Conservation (phyloP, 1,140 invertebrate genomes). For the Drosophila saltans region DNA sequence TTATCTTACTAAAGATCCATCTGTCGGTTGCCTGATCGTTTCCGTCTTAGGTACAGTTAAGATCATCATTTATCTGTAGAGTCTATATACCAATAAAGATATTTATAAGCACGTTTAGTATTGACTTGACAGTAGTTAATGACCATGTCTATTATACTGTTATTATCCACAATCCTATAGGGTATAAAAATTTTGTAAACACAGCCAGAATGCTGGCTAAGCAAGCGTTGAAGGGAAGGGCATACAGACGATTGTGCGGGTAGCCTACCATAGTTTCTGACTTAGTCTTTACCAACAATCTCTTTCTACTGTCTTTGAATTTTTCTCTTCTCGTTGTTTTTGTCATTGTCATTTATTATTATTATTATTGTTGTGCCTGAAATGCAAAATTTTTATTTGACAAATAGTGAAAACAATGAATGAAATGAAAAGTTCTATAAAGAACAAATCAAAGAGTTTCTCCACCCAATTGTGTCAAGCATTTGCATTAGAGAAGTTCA, state of each 20-base stretch:
- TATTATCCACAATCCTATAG: background rate
- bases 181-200: slow-evolving; percentile 54
- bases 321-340: background rate
- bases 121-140: no score
- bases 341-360: slow-evolving; percentile 9
- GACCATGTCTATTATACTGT: no score
- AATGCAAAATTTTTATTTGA: slow-evolving; percentile 52
- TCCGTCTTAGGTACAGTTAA: no score
- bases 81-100: no score
- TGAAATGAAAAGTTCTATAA: slow-evolving; percentile 30
- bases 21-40: no score
- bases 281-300: background rate
- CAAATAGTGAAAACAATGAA: slow-evolving; percentile 43
- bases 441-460: slow-evolving; percentile 32
- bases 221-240: slow-evolving; percentile 30
- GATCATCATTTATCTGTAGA: no score
- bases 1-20: no score
- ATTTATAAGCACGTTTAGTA: no score
- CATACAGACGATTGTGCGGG: slow-evolving; percentile 8
- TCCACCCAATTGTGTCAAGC: no score
- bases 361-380: slow-evolving; percentile 44
- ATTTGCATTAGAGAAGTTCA: background rate
- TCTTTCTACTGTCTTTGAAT: background rate
- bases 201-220: slow-evolving; percentile 56
- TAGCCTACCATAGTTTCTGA: background rate